phyloP scores from a whole-genome alignment of 2,797 vertebrate species.

The Psittacula derbiana region DNA sequence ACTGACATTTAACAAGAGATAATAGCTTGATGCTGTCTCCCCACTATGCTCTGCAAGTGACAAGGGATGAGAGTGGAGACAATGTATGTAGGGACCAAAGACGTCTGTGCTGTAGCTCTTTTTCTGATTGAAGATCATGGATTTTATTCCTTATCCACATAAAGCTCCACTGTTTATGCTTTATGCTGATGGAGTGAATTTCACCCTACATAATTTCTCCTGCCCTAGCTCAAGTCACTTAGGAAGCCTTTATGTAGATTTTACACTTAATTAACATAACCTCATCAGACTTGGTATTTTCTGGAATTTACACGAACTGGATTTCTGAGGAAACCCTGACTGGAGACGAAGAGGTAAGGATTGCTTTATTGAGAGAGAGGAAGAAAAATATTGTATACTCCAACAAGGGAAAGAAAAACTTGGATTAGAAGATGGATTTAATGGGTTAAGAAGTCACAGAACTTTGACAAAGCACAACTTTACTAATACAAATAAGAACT shows the following conservation, averaged over 20 bases:
- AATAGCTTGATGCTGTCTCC: not conserved
- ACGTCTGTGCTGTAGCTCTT: not conserved
- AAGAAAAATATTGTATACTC: slow-evolving; percentile 41
- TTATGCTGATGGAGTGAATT: slow-evolving; percentile 61
- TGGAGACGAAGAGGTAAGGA: not conserved
- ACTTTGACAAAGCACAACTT: slow-evolving; percentile 78
- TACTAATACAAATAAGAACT: slow-evolving; percentile 77
- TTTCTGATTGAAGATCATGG: not conserved
- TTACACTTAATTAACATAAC: slow-evolving; percentile 63
- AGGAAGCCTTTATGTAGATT: slow-evolving; percentile 57
- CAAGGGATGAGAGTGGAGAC: not conserved
- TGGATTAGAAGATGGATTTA: slow-evolving; percentile 72
- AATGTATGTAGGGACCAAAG: not conserved
- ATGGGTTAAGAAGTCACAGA: slow-evolving; percentile 70
- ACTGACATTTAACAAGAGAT: not conserved
- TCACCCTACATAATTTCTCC: slow-evolving; percentile 32
- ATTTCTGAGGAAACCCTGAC: not conserved
- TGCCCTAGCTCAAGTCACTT: slow-evolving; percentile 47
- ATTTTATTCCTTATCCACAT: not conserved
- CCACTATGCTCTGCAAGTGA: not conserved
- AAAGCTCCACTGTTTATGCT: slow-evolving; percentile 40
- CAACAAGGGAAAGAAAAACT: slow-evolving; percentile 36
- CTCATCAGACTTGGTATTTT: slow-evolving; percentile 39
- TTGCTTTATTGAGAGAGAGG: slow-evolving; percentile 1
- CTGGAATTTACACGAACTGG: slow-evolving; percentile 29